Conservation (phyloP, 2,888 invertebrate species). For the Artemia sinica region DNA sequence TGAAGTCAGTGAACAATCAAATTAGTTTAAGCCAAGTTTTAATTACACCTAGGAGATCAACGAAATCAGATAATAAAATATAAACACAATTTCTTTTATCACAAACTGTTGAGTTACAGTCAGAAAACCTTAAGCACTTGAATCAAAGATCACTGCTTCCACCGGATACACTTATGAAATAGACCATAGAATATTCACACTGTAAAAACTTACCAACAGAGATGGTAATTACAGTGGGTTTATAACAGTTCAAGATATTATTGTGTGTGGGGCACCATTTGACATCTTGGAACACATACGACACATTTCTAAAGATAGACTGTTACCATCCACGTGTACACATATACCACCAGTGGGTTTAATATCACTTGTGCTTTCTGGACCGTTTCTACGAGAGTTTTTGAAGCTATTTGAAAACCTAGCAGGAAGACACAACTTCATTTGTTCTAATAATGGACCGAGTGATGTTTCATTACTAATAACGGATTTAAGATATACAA, state of each 20-base stretch:
- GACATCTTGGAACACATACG: constrained; percentile 20
- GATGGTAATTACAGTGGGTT: too few species aligned
- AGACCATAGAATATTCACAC: too few species aligned
- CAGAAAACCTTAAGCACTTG: too few species aligned
- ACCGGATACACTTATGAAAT: too few species aligned
- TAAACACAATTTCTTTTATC: too few species aligned
- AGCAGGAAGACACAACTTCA: constrained; percentile 14
- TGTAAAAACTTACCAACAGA: too few species aligned
- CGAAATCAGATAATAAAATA: too few species aligned
- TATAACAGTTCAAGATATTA: not conserved
- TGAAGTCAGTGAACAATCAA: too few species aligned
- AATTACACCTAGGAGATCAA: too few species aligned
- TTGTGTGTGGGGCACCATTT: constrained; percentile 18
- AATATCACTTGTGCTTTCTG: not conserved
- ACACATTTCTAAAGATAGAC: constrained; percentile 21
- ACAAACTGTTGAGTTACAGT: too few species aligned
- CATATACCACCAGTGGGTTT: constrained; percentile 21
- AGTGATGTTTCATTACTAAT: constrained; percentile 20
- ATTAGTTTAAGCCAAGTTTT: too few species aligned
- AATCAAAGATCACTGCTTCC: too few species aligned
- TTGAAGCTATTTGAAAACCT: constrained; percentile 20
- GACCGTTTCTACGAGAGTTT: constrained; percentile 12
- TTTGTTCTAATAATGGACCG: constrained; percentile 13
- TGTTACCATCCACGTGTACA: constrained; percentile 20
- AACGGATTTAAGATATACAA: constrained; percentile 20